Conservation (phyloP, 1,140 invertebrate species). For the Drepana arcuata region DNA sequence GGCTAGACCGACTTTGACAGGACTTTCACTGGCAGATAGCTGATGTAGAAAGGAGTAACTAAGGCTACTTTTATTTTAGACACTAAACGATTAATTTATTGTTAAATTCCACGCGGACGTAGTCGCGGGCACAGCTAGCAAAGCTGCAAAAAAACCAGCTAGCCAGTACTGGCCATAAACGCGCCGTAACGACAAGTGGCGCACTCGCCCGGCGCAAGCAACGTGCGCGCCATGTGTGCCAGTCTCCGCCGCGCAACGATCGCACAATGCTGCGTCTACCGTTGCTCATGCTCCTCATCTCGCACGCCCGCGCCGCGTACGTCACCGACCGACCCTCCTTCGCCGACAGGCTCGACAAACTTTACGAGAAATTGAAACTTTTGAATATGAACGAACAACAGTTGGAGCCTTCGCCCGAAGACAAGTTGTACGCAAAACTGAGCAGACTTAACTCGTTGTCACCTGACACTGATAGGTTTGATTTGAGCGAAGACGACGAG, state of each 20-base stretch:
- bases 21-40: too few species aligned
- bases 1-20: too few species aligned
- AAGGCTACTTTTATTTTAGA: too few species aligned
- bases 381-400: constrained; percentile 38
- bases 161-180: too few species aligned
- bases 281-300: constrained; percentile 25
- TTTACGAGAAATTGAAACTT: constrained; percentile 50
- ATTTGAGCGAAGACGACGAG: constrained; percentile 39
- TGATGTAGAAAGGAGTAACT: too few species aligned
- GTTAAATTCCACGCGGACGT: too few species aligned
- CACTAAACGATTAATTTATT: too few species aligned
- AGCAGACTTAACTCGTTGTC: constrained; percentile 38
- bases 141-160: too few species aligned
- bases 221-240: constrained; percentile 19
- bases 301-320: constrained; percentile 29
- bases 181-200: too few species aligned
- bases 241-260: constrained; percentile 26
- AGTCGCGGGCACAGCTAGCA: too few species aligned
- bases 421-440: constrained; percentile 41
- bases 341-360: constrained; percentile 34
- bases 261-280: constrained; percentile 38
- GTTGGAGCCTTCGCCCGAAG: constrained; percentile 15
- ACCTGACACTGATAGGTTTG: constrained; percentile 18
- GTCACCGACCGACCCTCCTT: constrained; percentile 40
- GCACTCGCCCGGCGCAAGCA: constrained; percentile 1